Evolutionary conservation across 1,140 invertebrate species (phyloP).

Genomic region (Teleogryllus occipitalis): DNA sequence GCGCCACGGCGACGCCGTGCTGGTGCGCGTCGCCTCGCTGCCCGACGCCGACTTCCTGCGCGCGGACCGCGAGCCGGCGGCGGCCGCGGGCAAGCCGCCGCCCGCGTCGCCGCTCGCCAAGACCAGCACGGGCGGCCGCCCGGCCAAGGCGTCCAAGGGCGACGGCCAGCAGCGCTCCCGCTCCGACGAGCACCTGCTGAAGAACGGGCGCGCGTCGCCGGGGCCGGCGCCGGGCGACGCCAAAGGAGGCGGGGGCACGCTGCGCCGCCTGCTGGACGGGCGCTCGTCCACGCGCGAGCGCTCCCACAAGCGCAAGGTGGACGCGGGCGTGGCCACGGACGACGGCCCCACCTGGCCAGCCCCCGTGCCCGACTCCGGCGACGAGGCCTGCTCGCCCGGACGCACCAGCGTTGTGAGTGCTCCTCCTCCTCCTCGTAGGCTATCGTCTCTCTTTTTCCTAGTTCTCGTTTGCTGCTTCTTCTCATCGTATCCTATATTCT

Average conservation of each 20-base stretch:
- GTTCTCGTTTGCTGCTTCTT: too few relatives aligned
- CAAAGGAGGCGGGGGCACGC: not conserved
- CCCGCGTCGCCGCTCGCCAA: not conserved
- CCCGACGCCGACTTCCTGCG: constrained; percentile 14
- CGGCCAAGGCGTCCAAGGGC: not conserved
- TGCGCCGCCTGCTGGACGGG: not conserved
- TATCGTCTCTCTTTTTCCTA: too few relatives aligned
- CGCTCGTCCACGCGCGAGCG: not conserved
- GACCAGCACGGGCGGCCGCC: not conserved
- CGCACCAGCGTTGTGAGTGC: not conserved
- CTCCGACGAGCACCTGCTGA: not conserved
- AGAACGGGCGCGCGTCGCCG: not conserved
- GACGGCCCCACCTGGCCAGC: not conserved
- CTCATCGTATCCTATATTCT: too few relatives aligned
- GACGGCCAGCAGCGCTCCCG: not conserved
- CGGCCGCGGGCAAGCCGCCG: not conserved
- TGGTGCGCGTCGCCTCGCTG: constrained; percentile 17
- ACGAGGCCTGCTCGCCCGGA: not conserved
- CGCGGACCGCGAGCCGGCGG: not conserved
- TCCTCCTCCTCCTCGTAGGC: not conserved
- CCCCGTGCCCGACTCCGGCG: not conserved
- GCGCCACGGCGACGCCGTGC: constrained; percentile 10
- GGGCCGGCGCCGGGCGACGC: not conserved
- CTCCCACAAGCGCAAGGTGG: not conserved
- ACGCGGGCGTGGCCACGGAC: not conserved